Evolutionary conservation across 2,113 vertebrate genomes (phyloP).

Genomic region (Chlamydotis undulata): DNA sequence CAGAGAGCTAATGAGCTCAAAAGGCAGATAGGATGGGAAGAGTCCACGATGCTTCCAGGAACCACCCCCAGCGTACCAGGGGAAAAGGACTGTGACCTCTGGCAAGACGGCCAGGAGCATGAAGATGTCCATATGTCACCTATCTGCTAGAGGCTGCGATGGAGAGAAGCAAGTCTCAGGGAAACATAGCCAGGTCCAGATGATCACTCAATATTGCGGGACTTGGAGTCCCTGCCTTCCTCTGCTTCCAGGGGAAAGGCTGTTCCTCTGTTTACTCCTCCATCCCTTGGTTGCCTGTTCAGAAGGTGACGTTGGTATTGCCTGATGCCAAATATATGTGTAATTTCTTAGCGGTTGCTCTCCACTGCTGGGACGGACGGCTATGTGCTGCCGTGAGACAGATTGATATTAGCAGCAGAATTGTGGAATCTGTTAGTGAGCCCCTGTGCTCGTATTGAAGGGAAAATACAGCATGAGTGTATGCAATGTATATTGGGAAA

Average conservation of each 20-base stretch:
- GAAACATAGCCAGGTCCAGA: neutral
- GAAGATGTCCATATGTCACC: neutral
- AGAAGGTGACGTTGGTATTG: neutral
- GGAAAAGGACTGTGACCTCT: constrained; percentile 16
- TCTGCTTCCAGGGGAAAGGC: constrained; percentile 11
- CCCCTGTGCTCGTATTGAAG: neutral
- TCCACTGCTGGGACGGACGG: neutral
- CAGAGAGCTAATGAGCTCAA: neutral
- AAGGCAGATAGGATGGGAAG: neutral
- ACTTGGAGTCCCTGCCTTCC: neutral
- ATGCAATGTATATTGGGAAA: neutral
- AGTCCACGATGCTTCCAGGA: neutral
- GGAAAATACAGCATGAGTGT: neutral
- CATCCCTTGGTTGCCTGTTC: neutral
- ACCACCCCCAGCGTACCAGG: neutral
- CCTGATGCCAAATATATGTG: neutral
- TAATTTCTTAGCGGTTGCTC: neutral
- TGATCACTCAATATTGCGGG: neutral
- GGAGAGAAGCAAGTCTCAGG: neutral
- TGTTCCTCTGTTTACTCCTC: neutral
- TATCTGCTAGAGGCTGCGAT: neutral
- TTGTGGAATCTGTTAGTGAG: neutral
- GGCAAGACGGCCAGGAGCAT: neutral
- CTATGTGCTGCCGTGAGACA: neutral
- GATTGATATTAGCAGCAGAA: neutral